phyloP scores from a whole-genome alignment of 2,888 invertebrate genomes.

The Machimus rusticus region DNA sequence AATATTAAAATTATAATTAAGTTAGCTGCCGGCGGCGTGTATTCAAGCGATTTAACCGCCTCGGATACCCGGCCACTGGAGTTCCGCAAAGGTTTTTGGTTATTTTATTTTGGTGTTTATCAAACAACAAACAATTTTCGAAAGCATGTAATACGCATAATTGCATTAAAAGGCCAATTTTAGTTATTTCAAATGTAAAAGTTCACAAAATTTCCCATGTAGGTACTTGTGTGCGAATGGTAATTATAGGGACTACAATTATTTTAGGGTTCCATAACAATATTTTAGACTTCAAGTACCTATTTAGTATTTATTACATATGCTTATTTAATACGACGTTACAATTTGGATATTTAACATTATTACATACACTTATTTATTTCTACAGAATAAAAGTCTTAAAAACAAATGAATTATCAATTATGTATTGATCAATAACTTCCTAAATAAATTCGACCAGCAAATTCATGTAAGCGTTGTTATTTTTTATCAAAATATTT shows the following conservation, averaged over 20 bases:
- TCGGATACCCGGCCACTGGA: not conserved
- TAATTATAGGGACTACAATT: not conserved
- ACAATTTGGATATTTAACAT: too few relatives aligned
- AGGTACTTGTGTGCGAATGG: not conserved
- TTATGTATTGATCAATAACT: too few relatives aligned
- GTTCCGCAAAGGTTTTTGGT: not conserved
- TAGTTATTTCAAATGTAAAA: not conserved
- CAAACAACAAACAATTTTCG: not conserved
- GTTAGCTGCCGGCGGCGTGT: not conserved
- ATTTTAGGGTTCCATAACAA: not conserved
- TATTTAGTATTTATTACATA: too few relatives aligned
- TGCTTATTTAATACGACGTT: too few relatives aligned
- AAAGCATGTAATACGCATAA: not conserved
- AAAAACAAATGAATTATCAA: too few relatives aligned
- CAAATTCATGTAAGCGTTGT: too few relatives aligned
- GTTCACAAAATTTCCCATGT: not conserved
- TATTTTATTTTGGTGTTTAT: not conserved
- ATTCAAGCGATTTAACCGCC: not conserved
- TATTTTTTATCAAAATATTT: too few relatives aligned
- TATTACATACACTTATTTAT: too few relatives aligned
- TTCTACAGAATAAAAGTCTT: too few relatives aligned
- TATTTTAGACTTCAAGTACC: not conserved
- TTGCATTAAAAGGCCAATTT: not conserved
- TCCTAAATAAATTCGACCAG: too few relatives aligned
- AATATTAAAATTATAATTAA: constrained; percentile 28